Evolutionary conservation across 2,797 vertebrate genomes (phyloP).

Genomic region (Coracias cyanogaster): DNA sequence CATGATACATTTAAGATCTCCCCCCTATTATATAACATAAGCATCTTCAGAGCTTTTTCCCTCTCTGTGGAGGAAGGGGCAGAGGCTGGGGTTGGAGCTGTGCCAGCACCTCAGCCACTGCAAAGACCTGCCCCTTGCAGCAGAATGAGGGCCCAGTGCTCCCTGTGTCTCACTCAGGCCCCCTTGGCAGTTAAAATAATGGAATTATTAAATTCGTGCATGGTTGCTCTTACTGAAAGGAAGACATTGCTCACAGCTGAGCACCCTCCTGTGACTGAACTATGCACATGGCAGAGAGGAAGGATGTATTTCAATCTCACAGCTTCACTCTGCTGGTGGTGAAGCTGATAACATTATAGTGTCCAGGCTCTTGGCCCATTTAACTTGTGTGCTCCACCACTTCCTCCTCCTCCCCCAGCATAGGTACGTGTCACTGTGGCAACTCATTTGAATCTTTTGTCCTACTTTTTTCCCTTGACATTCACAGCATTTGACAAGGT

Average conservation of each 20-base stretch:
- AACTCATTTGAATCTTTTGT: slow-evolving; percentile 33
- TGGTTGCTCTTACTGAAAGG: neutral
- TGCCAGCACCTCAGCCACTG: neutral
- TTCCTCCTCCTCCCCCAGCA: slow-evolving; percentile 40
- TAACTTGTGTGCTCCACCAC: neutral
- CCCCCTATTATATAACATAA: neutral
- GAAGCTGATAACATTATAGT: neutral
- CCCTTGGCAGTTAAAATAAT: neutral
- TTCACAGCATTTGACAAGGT: slow-evolving; percentile 33
- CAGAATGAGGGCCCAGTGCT: neutral
- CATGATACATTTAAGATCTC: neutral
- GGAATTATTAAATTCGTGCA: neutral
- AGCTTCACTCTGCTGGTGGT: neutral
- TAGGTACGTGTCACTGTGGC: neutral
- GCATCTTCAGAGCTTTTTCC: neutral
- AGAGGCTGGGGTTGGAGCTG: neutral
- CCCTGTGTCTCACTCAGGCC: neutral
- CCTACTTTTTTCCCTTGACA: slow-evolving; percentile 55
- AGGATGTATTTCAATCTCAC: neutral
- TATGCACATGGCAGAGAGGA: neutral
- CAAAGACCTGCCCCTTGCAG: neutral
- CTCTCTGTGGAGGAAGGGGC: neutral
- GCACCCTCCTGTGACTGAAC: neutral
- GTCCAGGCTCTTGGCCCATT: slow-evolving; percentile 51
- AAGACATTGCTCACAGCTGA: neutral